Evolutionary conservation across 2,113 vertebrate genomes (phyloP), one percentile per base, ranked within the genome.

Genomic region (Bubo scandiacus): DNA sequence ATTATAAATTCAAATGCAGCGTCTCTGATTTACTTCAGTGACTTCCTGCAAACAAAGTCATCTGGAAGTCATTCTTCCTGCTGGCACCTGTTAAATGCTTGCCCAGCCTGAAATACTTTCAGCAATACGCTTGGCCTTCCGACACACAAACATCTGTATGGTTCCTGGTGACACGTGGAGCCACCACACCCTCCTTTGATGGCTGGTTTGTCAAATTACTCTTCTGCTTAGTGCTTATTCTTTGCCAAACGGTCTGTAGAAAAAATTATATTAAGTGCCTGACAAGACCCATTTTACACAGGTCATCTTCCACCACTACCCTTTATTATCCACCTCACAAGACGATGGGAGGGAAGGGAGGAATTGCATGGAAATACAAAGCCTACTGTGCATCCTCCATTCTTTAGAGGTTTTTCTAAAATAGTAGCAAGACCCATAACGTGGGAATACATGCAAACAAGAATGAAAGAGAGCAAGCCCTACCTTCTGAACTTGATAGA

Each of bases 401-500:
- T 59, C 63, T 19, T 58, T 1, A 54, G 82, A 72, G 20, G 8
- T 38, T 88, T 75, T 68, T 86, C 70, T 62, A 86, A 90, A 81
- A 87, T 6, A 71, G 9, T 19, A 14, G 65, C 85, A 68, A 57
- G 88, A 58, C 25, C 77, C 22, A 5, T 3, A 32, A 45, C 1
- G 3, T 61, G 88, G 81, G 23, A 52, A 63, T 21, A 65, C 98
- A 97, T 97, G 97, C 98, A 93, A 42, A 81, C 54, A 40, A 71
- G 40, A 45, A 90, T 3, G 12, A 91, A 84, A 77, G 8, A 45
- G 4, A 89, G 55, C 78, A 75, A 88, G 74, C 97, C 99, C 96
- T 99, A 99, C 99, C 99, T 99, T 99, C 97, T 99, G 99, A 89
- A 99, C 99, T 97, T 99, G 99, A 98, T 99, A 99, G 98, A 99